Conservation (phyloP, 2,113 vertebrate species). For the Leucoraja erinaceus region DNA sequence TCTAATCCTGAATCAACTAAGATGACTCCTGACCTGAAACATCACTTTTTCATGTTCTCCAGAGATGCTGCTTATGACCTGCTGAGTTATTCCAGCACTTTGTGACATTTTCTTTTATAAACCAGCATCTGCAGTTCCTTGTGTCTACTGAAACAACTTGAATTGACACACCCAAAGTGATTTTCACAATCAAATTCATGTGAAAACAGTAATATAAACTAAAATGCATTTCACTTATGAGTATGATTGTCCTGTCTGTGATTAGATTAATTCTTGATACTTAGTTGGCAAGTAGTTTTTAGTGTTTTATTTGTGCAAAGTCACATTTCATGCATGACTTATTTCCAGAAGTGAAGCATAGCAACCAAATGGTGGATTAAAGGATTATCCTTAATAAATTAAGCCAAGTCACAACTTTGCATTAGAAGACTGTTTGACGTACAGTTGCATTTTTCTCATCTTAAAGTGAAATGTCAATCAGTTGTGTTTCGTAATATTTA, state of each 20-base stretch:
- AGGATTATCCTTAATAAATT: conserved; percentile 3
- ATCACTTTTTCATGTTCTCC: too few relatives aligned
- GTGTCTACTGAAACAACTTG: neutral
- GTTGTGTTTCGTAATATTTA: neutral
- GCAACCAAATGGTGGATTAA: neutral
- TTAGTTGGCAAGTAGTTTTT: neutral
- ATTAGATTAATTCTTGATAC: neutral
- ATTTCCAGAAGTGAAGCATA: neutral
- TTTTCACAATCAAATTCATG: neutral
- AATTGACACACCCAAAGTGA: neutral
- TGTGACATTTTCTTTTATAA: too few relatives aligned
- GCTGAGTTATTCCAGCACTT: too few relatives aligned
- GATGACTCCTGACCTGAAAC: too few relatives aligned
- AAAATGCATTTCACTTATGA: neutral
- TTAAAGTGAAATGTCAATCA: neutral
- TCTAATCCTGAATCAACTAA: too few relatives aligned
- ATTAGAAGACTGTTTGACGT: neutral
- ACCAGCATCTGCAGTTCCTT: too few relatives aligned
- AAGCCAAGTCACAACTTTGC: neutral
- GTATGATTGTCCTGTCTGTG: neutral
- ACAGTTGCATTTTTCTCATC: neutral
- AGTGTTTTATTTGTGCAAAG: neutral
- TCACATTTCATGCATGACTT: neutral
- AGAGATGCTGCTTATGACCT: too few relatives aligned
- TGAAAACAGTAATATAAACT: neutral